Evolutionary conservation across 2,888 invertebrate genomes (phyloP), one percentile per base, ranked within the genome.

Genomic region (Merodon equestris): DNA sequence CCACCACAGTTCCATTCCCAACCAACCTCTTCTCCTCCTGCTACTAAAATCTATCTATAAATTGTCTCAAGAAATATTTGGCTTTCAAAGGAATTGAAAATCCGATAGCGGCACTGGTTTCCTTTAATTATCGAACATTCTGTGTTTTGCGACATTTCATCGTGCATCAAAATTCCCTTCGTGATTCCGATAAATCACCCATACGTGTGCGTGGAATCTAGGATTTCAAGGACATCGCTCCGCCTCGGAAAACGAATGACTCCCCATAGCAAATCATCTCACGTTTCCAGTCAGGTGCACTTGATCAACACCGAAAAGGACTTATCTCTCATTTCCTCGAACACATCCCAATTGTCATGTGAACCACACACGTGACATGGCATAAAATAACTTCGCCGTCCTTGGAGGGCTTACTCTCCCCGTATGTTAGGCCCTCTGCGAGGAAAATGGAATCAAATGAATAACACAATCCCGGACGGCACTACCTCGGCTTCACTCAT

Each of bases 261-360:
- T 27, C 66, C 73, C 47, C 51, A 40, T 51, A 9, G 60, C 54
- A 50, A 70, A 58, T 64, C 75, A 57, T 50, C 64, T 71, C 64
- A 71, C 75, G 44, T 71, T 56, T 13, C 9, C 13, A 47, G 48
- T 66, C 56, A 66, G 66, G 72, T 67, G 72, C 66, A 72, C 61
- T 56, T 45, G 45, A 56, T 56, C 45, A 34, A 34, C 17, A 45
- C 15, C 38, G 40, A 14, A 4, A 40, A 47, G 40, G 56, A 58
- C 47, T 34, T 44, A 53, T 44, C 19, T 27, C 3, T 18, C 50
- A 56, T 61, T 61, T 61, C 27, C 42, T 44, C 12, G 36, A 54
- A 42, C 40, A 53, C 50, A 76, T 76, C 71, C 64, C 53, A 50
- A 58, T 64, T 70, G 64, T 19, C 66, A 76, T 72, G 72, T 67